Percentiles rank a stretch among this genome's conserved stretches.
Evolutionary conservation across 2,113 vertebrate genomes (phyloP).

Genomic region (Hippopotamus amphibius): DNA sequence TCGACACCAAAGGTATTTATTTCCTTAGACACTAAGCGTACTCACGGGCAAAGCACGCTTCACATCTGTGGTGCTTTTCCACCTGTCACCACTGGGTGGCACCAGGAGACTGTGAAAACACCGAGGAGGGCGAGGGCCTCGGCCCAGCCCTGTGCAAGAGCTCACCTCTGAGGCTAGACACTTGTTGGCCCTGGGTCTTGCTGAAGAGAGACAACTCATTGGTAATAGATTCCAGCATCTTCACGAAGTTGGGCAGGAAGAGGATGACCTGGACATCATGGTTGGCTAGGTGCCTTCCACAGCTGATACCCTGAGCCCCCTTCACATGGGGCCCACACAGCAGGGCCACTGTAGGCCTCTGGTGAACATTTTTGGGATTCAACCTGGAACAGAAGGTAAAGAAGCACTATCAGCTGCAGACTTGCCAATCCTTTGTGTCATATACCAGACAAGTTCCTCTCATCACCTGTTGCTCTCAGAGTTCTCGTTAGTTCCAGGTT

Average conservation of each 20-base stretch:
- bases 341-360: conserved; percentile 95
- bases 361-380: conserved; percentile 98
- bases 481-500: not conserved
- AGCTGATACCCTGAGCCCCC: conserved; percentile 98
- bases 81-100: conserved; percentile 47
- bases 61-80: not conserved
- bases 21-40: not conserved
- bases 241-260: conserved; percentile 98
- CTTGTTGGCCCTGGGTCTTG: conserved; percentile 95
- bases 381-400: conserved; percentile 87
- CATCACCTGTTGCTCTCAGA: not conserved
- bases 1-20: not conserved
- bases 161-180: conserved; percentile 96
- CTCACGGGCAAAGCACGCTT: not conserved
- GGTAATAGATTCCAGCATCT: conserved; percentile 97
- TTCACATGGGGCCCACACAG: conserved; percentile 97
- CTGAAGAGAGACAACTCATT: conserved; percentile 95
- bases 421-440: not conserved
- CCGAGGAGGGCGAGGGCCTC: not conserved
- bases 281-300: conserved; percentile 97
- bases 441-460: not conserved
- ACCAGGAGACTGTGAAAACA: not conserved
- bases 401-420: not conserved
- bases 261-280: conserved; percentile 97
- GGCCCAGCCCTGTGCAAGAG: accelerated